Conservation (phyloP, 2,797 vertebrate species). For the Pelobates cultripes region DNA sequence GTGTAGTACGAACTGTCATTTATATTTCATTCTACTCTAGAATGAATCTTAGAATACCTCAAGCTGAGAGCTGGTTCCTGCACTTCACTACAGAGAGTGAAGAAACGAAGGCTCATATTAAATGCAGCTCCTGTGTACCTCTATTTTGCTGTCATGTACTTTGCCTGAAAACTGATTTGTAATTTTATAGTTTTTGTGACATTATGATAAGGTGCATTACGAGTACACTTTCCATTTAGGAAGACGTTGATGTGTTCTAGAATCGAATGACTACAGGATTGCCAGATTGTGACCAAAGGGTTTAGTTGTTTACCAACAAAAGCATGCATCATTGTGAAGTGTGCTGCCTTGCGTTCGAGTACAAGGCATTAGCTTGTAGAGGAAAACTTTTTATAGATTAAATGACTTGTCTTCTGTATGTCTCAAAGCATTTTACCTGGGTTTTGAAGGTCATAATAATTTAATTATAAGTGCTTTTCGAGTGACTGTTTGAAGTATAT, state of each 20-base stretch:
- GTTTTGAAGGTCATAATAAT: background rate
- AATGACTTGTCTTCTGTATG: conserved; percentile 9
- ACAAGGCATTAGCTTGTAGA: conserved; percentile 15
- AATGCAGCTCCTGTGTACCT: conserved; percentile 95
- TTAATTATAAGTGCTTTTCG: background rate
- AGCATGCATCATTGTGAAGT: conserved; percentile 55
- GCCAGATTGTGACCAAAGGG: conserved; percentile 63
- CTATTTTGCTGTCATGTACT: conserved; percentile 82
- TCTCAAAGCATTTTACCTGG: background rate
- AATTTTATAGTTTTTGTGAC: conserved; percentile 76
- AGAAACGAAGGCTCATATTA: conserved; percentile 88
- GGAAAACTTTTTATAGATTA: conserved; percentile 40
- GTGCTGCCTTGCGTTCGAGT: conserved; percentile 61
- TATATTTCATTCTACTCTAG: conserved; percentile 82
- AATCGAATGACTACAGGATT: conserved; percentile 61
- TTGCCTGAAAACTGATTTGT: conserved; percentile 80
- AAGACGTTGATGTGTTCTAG: conserved; percentile 69
- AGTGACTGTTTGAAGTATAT: too few relatives aligned
- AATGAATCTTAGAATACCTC: conserved; percentile 75
- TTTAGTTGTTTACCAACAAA: conserved; percentile 60
- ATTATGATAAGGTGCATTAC: conserved; percentile 72
- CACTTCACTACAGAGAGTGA: conserved; percentile 67
- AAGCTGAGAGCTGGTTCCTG: conserved; percentile 67
- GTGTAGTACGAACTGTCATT: conserved; percentile 86
- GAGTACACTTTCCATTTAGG: conserved; percentile 76